These are phyloP conservation scores for Chionodraco myersi DNA, from an alignment of 2,113 vertebrate genomes.

Conservation along the genomic window DNA sequence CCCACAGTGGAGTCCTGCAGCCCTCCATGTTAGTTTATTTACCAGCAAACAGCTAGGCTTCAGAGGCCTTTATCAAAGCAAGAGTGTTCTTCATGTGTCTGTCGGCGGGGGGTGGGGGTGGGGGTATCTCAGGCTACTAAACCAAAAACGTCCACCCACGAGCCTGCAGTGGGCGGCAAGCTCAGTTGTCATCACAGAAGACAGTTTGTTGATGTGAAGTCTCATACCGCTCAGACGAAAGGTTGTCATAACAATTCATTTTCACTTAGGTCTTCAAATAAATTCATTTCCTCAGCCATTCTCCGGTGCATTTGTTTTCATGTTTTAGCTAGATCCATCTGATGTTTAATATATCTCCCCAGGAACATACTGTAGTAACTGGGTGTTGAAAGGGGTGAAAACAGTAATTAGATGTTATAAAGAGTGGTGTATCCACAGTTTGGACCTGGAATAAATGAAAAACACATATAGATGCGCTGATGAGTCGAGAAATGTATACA, in stretches of 20 bases:
- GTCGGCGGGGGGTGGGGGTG: background rate
- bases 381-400: background rate
- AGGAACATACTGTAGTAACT: background rate
- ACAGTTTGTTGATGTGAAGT: constrained; percentile 38
- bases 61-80: constrained; percentile 44
- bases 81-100: constrained; percentile 37
- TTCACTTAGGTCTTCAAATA: background rate
- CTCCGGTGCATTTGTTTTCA: too few relatives aligned
- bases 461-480: background rate
- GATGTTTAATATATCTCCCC: too few relatives aligned
- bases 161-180: background rate
- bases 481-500: too few relatives aligned
- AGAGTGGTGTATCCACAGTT: constrained; percentile 3
- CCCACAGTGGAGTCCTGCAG: constrained; percentile 26
- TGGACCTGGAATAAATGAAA: constrained; percentile 7
- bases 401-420: background rate
- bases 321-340: too few relatives aligned
- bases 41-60: constrained; percentile 60
- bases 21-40: constrained; percentile 60
- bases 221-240: constrained; percentile 12
- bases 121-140: constrained; percentile 34
- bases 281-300: background rate
- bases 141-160: constrained; percentile 3
- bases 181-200: constrained; percentile 17
- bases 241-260: constrained; percentile 19